Base-by-base conservation (phyloP, 1,140 invertebrate genomes). In the Heliothis virescens region DNA sequence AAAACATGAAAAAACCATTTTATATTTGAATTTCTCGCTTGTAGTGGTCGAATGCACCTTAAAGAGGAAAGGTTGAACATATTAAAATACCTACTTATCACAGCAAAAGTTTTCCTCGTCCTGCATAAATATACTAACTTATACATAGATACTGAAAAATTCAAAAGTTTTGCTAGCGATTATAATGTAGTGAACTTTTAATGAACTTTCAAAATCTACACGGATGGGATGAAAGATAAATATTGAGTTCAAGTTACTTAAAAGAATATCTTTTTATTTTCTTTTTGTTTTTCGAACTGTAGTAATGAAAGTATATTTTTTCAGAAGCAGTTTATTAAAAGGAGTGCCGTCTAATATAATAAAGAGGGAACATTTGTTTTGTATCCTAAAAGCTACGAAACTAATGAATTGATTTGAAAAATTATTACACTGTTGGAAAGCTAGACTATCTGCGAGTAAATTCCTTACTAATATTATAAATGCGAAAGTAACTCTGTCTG, bases 151-250 rank as follows among this genome's bases (percentile, higher is more conserved):
- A 57, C 55, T 57, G 26, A 16, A 57, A 11, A 57, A 2, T 57
- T 9, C 18, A 1, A 21, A 21, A 57, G 16, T 21, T 57, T 11
- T 16, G 16, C 12, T 21, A 21, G 55, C 16, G 55, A 57, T 21
- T n/a, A 21, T 57, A 57, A 57, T 57, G 18, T 26, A 21, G 55
- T 57, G 10, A 57, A 57, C 55, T 57, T 57, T 21, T 57, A 57
- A 57, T 57, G 55, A 57, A 57, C 55, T 57, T 21, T 57, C 55
- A 18, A 57, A 57, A 57, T 57, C 55, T 57, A 57, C 16, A 10
- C 55, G 16, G 12, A 57, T 34, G 34, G 55, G 55, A 57, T 57
- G 18, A 57, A 57, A 57, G 18, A 21, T 21, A 57, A 57, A 57
- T 57, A 57, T 57, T 57, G 55, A 57, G 55, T 57, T 57, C 55